These are phyloP conservation scores for Crocallis elinguaria DNA, from an alignment of 2,888 invertebrate genomes.

Conservation along the genomic window DNA sequence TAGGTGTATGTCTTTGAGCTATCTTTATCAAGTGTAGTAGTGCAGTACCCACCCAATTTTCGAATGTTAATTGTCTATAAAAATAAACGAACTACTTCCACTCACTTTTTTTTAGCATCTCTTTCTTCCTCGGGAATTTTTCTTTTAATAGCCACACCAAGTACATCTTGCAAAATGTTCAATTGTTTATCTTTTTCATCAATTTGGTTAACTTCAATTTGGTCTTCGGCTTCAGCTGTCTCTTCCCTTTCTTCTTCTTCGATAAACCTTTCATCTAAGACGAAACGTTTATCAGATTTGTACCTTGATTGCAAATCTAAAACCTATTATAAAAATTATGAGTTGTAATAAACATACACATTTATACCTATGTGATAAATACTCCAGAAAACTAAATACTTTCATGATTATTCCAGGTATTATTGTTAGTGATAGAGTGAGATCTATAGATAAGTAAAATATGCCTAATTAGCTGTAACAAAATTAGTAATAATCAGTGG, in stretches of 20 bases:
- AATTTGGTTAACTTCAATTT: constrained; percentile 63
- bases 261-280: constrained; percentile 89
- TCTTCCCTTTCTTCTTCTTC: constrained; percentile 79
- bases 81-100: constrained; percentile 1
- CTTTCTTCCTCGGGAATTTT: constrained; percentile 33
- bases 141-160: constrained; percentile 65
- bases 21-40: no score
- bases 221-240: constrained; percentile 51
- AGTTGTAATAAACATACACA: background rate
- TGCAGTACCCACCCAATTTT: no score
- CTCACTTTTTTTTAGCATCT: constrained; percentile 63
- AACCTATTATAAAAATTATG: constrained; percentile 69
- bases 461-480: no score
- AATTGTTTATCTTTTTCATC: constrained; percentile 83
- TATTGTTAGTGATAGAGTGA: no score
- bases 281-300: constrained; percentile 91
- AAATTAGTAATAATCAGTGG: no score
- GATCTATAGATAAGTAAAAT: no score
- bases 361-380: no score
- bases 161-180: constrained; percentile 82
- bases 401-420: no score
- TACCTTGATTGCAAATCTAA: constrained; percentile 89
- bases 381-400: no score
- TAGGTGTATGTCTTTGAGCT: no score
- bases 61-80: no score